Conservation (phyloP, 2,113 vertebrate species). For the Edolisoma coerulescens region DNA sequence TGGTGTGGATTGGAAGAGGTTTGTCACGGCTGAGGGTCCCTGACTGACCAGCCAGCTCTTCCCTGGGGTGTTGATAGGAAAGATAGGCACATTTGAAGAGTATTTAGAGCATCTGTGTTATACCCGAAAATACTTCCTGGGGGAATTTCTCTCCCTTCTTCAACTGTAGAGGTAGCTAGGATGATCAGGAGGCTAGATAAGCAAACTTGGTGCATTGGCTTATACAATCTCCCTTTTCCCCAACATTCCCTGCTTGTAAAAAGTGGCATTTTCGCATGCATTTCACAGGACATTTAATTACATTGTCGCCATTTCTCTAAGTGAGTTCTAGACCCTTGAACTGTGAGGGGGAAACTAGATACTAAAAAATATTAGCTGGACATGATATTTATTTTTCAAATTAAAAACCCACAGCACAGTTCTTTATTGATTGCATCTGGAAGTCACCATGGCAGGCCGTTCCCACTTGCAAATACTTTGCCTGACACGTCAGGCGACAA, state of each 20-base stretch:
- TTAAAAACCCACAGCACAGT: background rate
- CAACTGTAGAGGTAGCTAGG: background rate
- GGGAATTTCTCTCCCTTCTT: background rate
- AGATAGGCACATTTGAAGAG: slow-evolving; percentile 26
- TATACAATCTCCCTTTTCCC: background rate
- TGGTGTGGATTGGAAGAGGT: slow-evolving; percentile 15
- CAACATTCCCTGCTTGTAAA: background rate
- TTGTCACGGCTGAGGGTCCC: background rate
- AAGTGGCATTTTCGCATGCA: background rate
- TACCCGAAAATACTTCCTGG: background rate
- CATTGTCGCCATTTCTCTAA: fast-evolving
- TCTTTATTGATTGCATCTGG: background rate
- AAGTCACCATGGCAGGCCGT: background rate
- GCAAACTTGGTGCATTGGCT: background rate
- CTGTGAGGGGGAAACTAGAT: background rate
- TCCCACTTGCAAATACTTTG: background rate
- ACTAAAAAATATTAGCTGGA: background rate
- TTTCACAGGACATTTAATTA: background rate
- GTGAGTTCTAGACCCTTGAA: background rate
- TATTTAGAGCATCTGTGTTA: slow-evolving; percentile 46
- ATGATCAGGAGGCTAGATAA: background rate
- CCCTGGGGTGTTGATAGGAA: fast-evolving
- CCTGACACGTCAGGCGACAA: background rate
- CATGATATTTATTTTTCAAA: background rate
- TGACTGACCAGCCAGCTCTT: background rate